Percentiles rank a stretch among this genome's conserved stretches.
These are phyloP conservation scores for Drosophila anomalata DNA, from an alignment of 2,888 invertebrate species.

Conservation along the genomic window DNA sequence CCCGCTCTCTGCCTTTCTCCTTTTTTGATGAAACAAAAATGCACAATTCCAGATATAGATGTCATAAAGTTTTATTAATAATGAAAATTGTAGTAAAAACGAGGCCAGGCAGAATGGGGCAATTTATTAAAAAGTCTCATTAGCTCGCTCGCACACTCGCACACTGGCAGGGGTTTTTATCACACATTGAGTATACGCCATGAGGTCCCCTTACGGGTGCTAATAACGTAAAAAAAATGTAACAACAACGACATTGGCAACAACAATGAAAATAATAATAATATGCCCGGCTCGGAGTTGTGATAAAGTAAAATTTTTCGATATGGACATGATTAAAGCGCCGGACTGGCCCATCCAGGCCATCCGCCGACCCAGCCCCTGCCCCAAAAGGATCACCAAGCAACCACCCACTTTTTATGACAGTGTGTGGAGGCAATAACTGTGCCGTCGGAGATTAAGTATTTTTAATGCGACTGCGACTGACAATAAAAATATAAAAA, in stretches of 20 bases:
- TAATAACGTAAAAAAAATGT: conserved; percentile 68
- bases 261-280: conserved; percentile 59
- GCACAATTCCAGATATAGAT: conserved; percentile 62
- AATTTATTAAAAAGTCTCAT: conserved; percentile 79
- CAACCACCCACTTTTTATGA: conserved; percentile 27
- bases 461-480: conserved; percentile 79
- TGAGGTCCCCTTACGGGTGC: conserved; percentile 69
- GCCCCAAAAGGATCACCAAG: conserved; percentile 1
- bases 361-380: not conserved
- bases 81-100: conserved; percentile 79
- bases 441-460: conserved; percentile 73
- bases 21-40: conserved; percentile 59
- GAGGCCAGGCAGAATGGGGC: conserved; percentile 54
- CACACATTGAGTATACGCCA: conserved; percentile 76
- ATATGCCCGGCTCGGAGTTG: conserved; percentile 48
- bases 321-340: conserved; percentile 75
- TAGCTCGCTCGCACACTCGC: conserved; percentile 58
- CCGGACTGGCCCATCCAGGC: conserved; percentile 20
- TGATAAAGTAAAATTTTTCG: conserved; percentile 78
- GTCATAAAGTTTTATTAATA: conserved; percentile 79
- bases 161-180: conserved; percentile 55
- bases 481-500: conserved; percentile 70
- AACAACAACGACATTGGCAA: conserved; percentile 21
- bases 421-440: conserved; percentile 59
- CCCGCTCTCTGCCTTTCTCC: conserved; percentile 39